Base-by-base conservation (phyloP, 2,113 vertebrate species). In the Cyanocitta stelleri region DNA sequence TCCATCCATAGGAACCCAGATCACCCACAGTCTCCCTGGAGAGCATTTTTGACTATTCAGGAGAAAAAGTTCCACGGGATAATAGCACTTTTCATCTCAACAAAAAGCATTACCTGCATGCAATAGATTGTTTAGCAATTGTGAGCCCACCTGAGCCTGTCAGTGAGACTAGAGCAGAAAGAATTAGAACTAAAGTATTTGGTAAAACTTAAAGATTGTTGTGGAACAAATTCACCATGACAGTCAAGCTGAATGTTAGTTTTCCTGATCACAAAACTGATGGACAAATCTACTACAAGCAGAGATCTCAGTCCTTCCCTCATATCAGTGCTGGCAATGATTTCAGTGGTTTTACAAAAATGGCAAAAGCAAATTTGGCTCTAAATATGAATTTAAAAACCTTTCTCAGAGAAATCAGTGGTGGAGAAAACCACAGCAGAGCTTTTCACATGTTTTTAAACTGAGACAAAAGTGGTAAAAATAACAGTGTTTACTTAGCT, bases 401-500 rank as follows among this genome's bases (percentile, higher is more conserved):
- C 32, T 81, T 82, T 24, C 41, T 67, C 16, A n/a, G 41, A 43
- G 69, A 71, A 54, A 67, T 19, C 35, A 20, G 26, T 4, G 6
- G 9, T 46, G 48, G 29, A 14, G 8, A 35, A 93, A 89, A 82
- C 7, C 27, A 10, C 16, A 83, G n/a, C 54, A 96, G 64, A 92
- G 43, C 48, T 86, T 69, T 80, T 62, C 51, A 61, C 20, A 7
- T 27, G 22, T 64, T 90, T 85, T 73, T 21, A 73, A 69, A 43
- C 8, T 17, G 35, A 83, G 58, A 72, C 37, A 63, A 48, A 80
- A 2, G 32, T 26, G 16, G 39, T 74, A 26, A 73, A 89, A 39
- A 46, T n/a, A 64, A 71, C 58, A 85, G 32, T 90, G 86, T 93
- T 95, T 94, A 58, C 41, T 90, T 69, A 63, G 41, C 49, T 89